Evolutionary conservation across 2,797 vertebrate genomes (phyloP), one percentile per base, ranked within the genome.

Genomic region (Pangasius macronema): DNA sequence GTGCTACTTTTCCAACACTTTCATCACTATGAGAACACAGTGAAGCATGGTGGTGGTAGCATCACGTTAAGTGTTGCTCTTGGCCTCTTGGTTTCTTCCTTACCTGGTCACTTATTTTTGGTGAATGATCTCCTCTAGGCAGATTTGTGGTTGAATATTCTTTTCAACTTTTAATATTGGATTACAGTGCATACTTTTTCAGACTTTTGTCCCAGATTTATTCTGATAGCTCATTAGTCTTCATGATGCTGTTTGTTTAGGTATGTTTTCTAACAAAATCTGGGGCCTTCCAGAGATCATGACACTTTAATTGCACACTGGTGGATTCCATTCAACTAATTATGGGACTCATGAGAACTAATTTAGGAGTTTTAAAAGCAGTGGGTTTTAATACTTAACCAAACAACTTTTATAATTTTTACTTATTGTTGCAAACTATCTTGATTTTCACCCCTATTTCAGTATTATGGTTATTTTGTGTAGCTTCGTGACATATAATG

Each of bases 181-280:
- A 61, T 42, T 61, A 59, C 0, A 16, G 2, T 42, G 49, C 16
- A 65, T 42, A 61, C 3, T 14, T 59, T 59, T 59, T 10, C 55
- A 13, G 55, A 82, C 9, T 18, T 82, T 82, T 65, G 39, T 49
- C 24, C 59, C 8, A 65, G 27, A 49, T 49, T 18, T 49, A 59
- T 61, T n/a, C 79, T 82, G 36, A 61, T 46, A 42, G 57, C 59
- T 63, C 39, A 82, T 82, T 82, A 82, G 55, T 42, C 57, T 80
- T 39, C 75, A 10, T 57, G 39, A 61, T 61, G 57, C 55, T 63
- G 36, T 61, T 42, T 42, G 57, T 63, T 42, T 63, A 42, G 22
- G 11, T 81, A 42, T 42, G 22, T 46, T 82, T 63, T 46, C 10
- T n/a, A 65, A 46, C 27, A n/a, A 10, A 49, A 63, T 18, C 1